These are phyloP conservation scores for Rhodophaea formosa DNA, from an alignment of 2,888 invertebrate species.

Conservation along the genomic window DNA sequence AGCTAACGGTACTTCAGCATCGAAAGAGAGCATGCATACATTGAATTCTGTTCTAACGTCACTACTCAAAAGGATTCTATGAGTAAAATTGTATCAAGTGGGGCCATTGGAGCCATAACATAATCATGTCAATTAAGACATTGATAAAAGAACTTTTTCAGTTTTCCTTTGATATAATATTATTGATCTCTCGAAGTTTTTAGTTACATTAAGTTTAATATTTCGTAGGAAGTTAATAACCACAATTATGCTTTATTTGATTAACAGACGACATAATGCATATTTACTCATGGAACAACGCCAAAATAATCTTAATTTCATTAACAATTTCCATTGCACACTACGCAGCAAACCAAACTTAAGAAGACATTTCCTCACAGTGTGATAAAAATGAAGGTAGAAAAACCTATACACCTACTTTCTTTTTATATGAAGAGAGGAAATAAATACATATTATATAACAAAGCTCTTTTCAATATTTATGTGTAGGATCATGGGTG, in stretches of 20 bases:
- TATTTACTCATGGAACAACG: constrained; percentile 29
- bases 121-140: neutral
- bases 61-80: neutral
- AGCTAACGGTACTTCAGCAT: constrained; percentile 38
- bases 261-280: neutral
- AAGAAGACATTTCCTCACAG: neutral
- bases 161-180: neutral
- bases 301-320: constrained; percentile 31
- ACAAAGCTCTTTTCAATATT: constrained; percentile 2
- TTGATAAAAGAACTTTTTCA: neutral
- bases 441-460: neutral
- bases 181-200: neutral
- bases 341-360: neutral
- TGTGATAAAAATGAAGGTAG: neutral
- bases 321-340: constrained; percentile 18
- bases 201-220: neutral
- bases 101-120: neutral
- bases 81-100: constrained; percentile 1
- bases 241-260: neutral
- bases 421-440: neutral
- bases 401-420: no score
- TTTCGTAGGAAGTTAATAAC: neutral
- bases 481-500: neutral
- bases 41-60: constrained; percentile 30
- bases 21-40: constrained; percentile 42